These are phyloP conservation scores for Dyspetes luteomarginatus DNA, from an alignment of 2,888 invertebrate species.

Conservation along the genomic window DNA sequence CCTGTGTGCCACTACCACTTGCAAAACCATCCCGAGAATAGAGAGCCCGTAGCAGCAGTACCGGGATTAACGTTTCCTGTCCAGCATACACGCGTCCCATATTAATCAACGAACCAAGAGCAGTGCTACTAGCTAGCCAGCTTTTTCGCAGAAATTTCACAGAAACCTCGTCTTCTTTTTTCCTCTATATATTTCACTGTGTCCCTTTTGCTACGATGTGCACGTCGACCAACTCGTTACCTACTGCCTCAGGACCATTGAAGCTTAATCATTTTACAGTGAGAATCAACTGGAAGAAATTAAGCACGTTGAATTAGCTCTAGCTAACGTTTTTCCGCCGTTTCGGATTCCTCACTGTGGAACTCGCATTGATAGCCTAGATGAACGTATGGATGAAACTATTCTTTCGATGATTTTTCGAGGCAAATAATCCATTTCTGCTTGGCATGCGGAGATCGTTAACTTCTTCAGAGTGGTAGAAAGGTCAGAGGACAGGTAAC, in stretches of 20 bases:
- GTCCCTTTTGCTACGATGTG: conserved; percentile 1
- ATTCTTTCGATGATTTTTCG: conserved; percentile 18
- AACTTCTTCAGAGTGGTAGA: conserved; percentile 23
- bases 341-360: not conserved
- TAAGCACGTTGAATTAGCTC: conserved; percentile 27
- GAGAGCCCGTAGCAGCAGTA: conserved; percentile 10
- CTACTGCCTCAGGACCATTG: not conserved
- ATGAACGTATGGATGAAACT: not conserved
- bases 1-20: not conserved
- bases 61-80: conserved; percentile 45
- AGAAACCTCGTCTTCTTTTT: conserved; percentile 33
- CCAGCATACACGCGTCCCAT: conserved; percentile 32
- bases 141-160: conserved; percentile 40
- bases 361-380: not conserved
- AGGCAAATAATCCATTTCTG: conserved; percentile 13
- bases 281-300: not conserved
- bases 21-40: conserved; percentile 20
- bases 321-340: not conserved
- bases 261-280: conserved; percentile 20
- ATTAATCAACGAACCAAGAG: conserved; percentile 49
- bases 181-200: too few relatives aligned
- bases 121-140: not conserved
- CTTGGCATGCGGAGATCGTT: conserved; percentile 17
- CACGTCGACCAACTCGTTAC: conserved; percentile 7
- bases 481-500: conserved; percentile 15